phyloP scores from a whole-genome alignment of 2,888 invertebrate species.

The Limulus polyphemus region DNA sequence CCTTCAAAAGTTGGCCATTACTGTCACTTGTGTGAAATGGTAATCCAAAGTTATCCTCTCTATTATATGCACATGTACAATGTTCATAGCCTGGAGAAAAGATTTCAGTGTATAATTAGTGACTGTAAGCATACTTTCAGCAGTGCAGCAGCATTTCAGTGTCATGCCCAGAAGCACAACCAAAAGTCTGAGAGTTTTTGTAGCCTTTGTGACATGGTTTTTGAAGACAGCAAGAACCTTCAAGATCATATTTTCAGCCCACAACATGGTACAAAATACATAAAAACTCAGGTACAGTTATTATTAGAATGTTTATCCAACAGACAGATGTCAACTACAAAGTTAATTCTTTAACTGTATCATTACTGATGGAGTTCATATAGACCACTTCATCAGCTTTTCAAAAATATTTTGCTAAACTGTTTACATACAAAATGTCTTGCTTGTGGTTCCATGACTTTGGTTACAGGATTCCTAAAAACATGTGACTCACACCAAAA shows the following conservation, averaged over 20 bases:
- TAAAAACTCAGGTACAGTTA: constrained; percentile 20
- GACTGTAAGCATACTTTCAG: constrained; percentile 20
- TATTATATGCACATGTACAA: constrained; percentile 26
- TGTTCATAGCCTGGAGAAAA: constrained; percentile 22
- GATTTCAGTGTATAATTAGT: constrained; percentile 23
- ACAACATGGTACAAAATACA: constrained; percentile 27
- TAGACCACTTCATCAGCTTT: too few relatives aligned
- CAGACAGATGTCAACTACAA: too few relatives aligned
- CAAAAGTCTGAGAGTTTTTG: constrained; percentile 24
- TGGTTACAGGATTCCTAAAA: too few relatives aligned
- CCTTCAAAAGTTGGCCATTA: constrained; percentile 23
- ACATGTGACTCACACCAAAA: too few relatives aligned
- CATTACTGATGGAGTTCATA: too few relatives aligned
- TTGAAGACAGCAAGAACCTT: constrained; percentile 25
- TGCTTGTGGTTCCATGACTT: too few relatives aligned
- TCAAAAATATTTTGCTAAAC: too few relatives aligned
- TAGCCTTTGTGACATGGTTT: constrained; percentile 27
- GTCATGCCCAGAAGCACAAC: constrained; percentile 19
- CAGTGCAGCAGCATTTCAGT: constrained; percentile 18
- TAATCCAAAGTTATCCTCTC: constrained; percentile 22
- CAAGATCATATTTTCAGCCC: constrained; percentile 26
- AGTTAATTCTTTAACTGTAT: too few relatives aligned
- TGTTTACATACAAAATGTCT: too few relatives aligned
- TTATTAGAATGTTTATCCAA: too few relatives aligned
- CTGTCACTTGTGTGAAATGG: constrained; percentile 23